Base-by-base conservation (phyloP, 2,888 invertebrate genomes). In the Isotomurus palustris region DNA sequence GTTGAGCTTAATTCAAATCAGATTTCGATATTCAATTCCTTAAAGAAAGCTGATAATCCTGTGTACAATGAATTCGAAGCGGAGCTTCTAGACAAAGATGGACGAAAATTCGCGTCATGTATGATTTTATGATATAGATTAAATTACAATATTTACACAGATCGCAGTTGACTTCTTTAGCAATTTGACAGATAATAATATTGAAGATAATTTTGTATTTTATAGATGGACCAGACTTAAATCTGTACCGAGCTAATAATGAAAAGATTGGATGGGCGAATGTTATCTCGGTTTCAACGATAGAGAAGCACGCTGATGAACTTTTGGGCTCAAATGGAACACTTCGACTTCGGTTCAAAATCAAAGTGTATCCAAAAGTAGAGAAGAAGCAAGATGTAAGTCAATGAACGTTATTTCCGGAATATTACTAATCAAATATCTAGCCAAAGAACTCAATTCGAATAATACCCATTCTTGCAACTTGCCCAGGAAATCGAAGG, bases 231-330 rank as follows among this genome's bases (percentile, higher is more conserved):
- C 64, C 64, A 3, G 64, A 64, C 36, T 55, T 61, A 53, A 61
- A 64, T 57, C 38, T 61, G n/a, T 64, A 61, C 40, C 57, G 51
- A 49, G 52, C 47, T 24, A 47, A 47, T 17, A 59, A 59, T 32
- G 64, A 64, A 36, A 61, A 59, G 40, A 64, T 64, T 14, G 61
- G 61, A 5, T 61, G 61, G 64, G 54, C 64, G n/a, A 58, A 61
- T 36, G 48, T 61, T 43, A 53, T 64, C 10, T 53, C 64, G 8
- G 41, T 61, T 47, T 24, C 53, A 3, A 54, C 58, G 12, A 40
- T 64, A 5, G 57, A 64, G 22, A 61, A 61, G 28, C 57, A 58
- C 1, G 24, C 50, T 1, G 59, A 61, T 48, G 28, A 45, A 17
- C 43, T 64, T 2, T 27, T 59, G 2, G 8, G 10, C 32, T 52